Evolutionary conservation across 1,140 invertebrate species (phyloP).

Genomic region (Calosoma granatense): DNA sequence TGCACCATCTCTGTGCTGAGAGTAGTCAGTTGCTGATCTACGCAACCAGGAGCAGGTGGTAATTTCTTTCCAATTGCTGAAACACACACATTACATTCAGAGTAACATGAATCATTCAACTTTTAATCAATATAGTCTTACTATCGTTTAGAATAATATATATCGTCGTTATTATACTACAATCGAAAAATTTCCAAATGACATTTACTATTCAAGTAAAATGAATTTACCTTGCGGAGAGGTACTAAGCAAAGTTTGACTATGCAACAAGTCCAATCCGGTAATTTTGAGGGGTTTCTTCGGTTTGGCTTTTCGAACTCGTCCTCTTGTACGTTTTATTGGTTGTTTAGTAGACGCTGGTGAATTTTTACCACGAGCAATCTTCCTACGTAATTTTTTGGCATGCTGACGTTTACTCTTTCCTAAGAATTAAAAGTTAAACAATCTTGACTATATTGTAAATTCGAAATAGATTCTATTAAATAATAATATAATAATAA

Average conservation of each 20-base stretch:
- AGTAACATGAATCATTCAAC: too few relatives aligned
- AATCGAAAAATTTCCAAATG: not conserved
- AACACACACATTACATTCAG: too few relatives aligned
- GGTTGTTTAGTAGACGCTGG: constrained; percentile 26
- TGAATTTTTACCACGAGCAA: constrained; percentile 29
- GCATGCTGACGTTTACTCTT: constrained; percentile 33
- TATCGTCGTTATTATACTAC: too few relatives aligned
- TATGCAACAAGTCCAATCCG: constrained; percentile 81
- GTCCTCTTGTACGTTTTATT: constrained; percentile 34
- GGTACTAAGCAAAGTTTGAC: constrained; percentile 80
- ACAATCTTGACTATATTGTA: constrained; percentile 10
- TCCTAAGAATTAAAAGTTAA: constrained; percentile 13
- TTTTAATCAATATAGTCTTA: not conserved
- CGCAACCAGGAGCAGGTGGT: constrained; percentile 76
- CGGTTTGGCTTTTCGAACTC: constrained; percentile 44
- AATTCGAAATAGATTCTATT: too few relatives aligned
- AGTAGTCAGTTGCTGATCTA: constrained; percentile 78
- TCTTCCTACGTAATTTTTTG: constrained; percentile 35
- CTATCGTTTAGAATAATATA: not conserved
- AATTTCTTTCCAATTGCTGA: constrained; percentile 51
- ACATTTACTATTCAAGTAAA: too few relatives aligned
- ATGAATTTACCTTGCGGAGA: constrained; percentile 43
- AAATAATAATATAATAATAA: too few relatives aligned
- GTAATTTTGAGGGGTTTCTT: constrained; percentile 63
- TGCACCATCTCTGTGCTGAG: constrained; percentile 57